phyloP scores from a whole-genome alignment of 1,140 invertebrate species.

The Drosophila rufa region DNA sequence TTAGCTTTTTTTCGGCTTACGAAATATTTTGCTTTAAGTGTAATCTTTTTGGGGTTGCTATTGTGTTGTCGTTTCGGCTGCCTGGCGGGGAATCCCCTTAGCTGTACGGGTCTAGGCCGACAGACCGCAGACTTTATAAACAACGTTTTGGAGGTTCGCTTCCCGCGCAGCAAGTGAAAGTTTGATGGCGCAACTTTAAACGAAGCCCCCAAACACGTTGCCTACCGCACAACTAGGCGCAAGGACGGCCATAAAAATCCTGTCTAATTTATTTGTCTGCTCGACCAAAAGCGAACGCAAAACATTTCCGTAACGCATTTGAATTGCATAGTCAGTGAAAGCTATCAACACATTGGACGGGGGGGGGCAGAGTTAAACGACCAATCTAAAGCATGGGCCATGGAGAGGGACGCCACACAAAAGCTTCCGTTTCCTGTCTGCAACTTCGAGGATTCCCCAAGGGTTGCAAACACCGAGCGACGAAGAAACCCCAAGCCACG shows the following conservation, averaged over 20 bases:
- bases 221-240: conserved; percentile 73
- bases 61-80: conserved; percentile 37
- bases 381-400: not conserved
- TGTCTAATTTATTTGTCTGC: conserved; percentile 79
- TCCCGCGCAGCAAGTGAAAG: conserved; percentile 58
- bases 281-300: conserved; percentile 53
- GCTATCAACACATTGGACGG: conserved; percentile 74
- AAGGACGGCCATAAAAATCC: conserved; percentile 78
- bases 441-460: conserved; percentile 74
- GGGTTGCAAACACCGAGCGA: conserved; percentile 63
- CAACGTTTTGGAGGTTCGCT: conserved; percentile 38
- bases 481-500: conserved; percentile 16
- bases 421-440: conserved; percentile 84
- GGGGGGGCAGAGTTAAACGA: conserved; percentile 30
- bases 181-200: conserved; percentile 72
- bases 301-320: conserved; percentile 84
- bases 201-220: conserved; percentile 44
- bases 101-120: conserved; percentile 67
- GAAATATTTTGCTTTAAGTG: conserved; percentile 8
- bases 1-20: not conserved
- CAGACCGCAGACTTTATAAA: conserved; percentile 84
- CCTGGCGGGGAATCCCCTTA: conserved; percentile 19
- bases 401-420: conserved; percentile 56
- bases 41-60: conserved; percentile 34
- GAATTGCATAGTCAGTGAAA: conserved; percentile 84